Base-by-base conservation (phyloP, 2,113 vertebrate genomes). In the Aspidoscelis tigris region DNA sequence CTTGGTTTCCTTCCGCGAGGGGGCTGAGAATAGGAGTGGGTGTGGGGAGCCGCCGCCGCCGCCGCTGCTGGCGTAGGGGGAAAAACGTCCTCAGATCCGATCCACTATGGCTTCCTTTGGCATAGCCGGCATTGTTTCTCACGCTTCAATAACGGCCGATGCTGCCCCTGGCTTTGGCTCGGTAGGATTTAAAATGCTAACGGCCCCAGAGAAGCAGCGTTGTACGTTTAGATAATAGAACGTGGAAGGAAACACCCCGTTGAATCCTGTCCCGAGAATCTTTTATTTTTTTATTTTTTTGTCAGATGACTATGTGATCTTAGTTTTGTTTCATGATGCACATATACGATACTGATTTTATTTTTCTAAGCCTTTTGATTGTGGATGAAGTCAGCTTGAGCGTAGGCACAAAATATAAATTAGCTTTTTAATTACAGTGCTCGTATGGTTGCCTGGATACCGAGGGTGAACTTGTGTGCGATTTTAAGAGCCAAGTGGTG, bases 1-100 rank as follows among this genome's bases (percentile, higher is more conserved):
- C 39, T 58, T 21, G 50, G 39, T 10, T 53, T 26, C 7, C 33
- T 33, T 33, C 33, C 33, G 33, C 33, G 22, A 7, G 41, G 21
- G 58, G 16, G n/a, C n/a, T 66, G 47, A 14, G 58, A 7, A 53
- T 24, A 81, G 21, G n/a, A 72, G 80, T 73, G 80, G 80, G 80
- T 81, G 70, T 82, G 80, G 70, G 33, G n/a, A 47, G 70, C 33
- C 33, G 33, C 33, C 1, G 33, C 9, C 9, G 55, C 55, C 16
- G 4, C 55, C 11, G 53, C 7, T 55, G 53, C 55, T 61, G 69
- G 70, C 70, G 39, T 55, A 64, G 53, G 3, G 10, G 11, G 10
- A 39, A 26, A 73, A 16, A 12, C 4, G 10, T 53, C 43, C 14
- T 64, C 24, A 26, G n/a, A 41, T 69, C 43, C 10, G 65, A 69